phyloP scores from a whole-genome alignment of 2,888 invertebrate species.

The Pherbina coryleti region DNA sequence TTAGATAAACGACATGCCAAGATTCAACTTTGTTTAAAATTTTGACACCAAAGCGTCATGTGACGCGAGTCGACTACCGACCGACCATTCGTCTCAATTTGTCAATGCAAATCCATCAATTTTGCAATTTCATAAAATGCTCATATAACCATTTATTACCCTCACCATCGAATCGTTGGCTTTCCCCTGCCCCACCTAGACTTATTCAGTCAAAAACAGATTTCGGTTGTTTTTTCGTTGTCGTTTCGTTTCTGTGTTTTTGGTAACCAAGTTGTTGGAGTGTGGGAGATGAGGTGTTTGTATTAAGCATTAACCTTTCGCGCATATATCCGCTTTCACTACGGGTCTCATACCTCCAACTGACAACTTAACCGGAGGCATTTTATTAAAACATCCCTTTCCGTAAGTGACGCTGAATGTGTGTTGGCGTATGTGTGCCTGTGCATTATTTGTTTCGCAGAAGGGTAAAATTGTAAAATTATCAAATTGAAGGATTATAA shows the following conservation, averaged over 20 bases:
- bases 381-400: constrained; percentile 19
- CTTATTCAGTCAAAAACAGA: not conserved
- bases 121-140: constrained; percentile 51
- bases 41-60: constrained; percentile 11
- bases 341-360: constrained; percentile 33
- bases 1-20: not conserved
- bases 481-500: constrained; percentile 49
- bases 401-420: not conserved
- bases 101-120: constrained; percentile 58
- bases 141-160: constrained; percentile 36
- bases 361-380: constrained; percentile 5
- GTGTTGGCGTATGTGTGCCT: constrained; percentile 1
- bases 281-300: constrained; percentile 40
- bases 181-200: not conserved
- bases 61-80: not conserved
- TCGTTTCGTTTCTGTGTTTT: too few species aligned
- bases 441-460: constrained; percentile 44
- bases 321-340: constrained; percentile 57
- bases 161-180: constrained; percentile 6
- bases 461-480: constrained; percentile 50
- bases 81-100: constrained; percentile 48
- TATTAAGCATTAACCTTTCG: constrained; percentile 57
- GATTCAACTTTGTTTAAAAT: not conserved
- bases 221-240: not conserved
- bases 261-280: not conserved